phyloP scores from a whole-genome alignment of 1,140 invertebrate species.

The Achroia grisella region DNA sequence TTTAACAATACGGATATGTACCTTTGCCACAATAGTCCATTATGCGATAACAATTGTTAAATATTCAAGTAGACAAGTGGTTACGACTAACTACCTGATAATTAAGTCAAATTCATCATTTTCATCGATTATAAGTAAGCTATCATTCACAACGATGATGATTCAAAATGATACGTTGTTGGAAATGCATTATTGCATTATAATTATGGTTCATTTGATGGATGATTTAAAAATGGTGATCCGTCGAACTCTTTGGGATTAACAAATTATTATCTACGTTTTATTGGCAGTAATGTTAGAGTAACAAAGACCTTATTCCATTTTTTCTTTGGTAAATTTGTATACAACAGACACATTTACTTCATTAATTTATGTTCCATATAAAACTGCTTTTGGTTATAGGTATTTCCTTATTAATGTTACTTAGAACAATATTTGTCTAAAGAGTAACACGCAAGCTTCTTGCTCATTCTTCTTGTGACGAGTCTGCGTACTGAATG shows the following conservation, averaged over 20 bases:
- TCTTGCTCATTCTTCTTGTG: too few species aligned
- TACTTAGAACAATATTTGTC: too few species aligned
- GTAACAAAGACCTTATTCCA: not conserved
- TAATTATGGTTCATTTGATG: constrained; percentile 13
- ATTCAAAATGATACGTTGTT: constrained; percentile 12
- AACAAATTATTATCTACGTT: constrained; percentile 1
- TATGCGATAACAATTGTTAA: constrained; percentile 4
- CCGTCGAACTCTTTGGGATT: constrained; percentile 2
- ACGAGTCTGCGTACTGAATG: too few species aligned
- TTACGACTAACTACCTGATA: constrained; percentile 7
- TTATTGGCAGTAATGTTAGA: constrained; percentile 4
- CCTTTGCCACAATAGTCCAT: too few species aligned
- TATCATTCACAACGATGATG: constrained; percentile 1
- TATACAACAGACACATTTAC: too few species aligned
- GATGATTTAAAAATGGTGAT: constrained; percentile 2
- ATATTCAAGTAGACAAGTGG: not conserved
- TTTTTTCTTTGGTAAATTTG: too few species aligned
- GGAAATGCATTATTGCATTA: constrained; percentile 3
- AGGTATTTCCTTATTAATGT: too few species aligned
- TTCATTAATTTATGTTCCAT: too few species aligned
- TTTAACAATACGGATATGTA: not conserved
- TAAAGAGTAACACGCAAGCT: too few species aligned
- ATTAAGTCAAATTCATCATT: constrained; percentile 21
- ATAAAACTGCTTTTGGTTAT: too few species aligned
- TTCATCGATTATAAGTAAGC: constrained; percentile 9